A percentile compares a stretch with the other conserved stretches of the same genome.
These are phyloP conservation scores for Oncorhynchus kisutch DNA, from an alignment of 2,113 vertebrate species.

Conservation along the genomic window DNA sequence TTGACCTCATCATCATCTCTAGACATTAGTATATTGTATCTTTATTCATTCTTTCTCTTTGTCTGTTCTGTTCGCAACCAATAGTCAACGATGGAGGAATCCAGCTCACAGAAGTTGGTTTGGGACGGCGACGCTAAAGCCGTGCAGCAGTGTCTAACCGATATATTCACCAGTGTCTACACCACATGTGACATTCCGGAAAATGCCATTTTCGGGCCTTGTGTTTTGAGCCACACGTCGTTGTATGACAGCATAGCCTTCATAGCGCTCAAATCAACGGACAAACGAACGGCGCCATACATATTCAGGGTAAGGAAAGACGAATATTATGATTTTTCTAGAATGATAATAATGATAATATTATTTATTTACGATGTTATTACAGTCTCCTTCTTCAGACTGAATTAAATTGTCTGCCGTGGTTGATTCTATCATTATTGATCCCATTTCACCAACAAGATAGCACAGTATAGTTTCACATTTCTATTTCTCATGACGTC, in stretches of 20 bases:
- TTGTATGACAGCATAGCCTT: constrained; percentile 98
- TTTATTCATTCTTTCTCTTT: not conserved
- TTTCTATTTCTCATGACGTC: not conserved
- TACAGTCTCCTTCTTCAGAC: not conserved
- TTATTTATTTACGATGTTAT: not conserved
- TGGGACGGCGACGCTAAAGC: constrained; percentile 95
- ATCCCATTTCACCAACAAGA: not conserved
- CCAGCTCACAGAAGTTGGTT: constrained; percentile 80
- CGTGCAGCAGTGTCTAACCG: constrained; percentile 95
- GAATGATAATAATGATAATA: not conserved
- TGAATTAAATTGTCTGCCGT: not conserved
- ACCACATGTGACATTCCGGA: constrained; percentile 97
- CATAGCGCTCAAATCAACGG: constrained; percentile 92
- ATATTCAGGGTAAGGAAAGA: constrained; percentile 87
- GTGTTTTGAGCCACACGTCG: constrained; percentile 93
- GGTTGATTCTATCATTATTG: not conserved
- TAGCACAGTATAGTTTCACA: not conserved
- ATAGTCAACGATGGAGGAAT: constrained; percentile 85
- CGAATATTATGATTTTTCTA: not conserved
- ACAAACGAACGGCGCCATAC: constrained; percentile 95
- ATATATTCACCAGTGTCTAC: constrained; percentile 97
- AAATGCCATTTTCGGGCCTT: constrained; percentile 95
- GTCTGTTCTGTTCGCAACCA: constrained; percentile 39
- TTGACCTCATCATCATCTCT: not conserved
- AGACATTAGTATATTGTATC: not conserved